Evolutionary conservation across 2,797 vertebrate genomes (phyloP), one percentile per base, ranked within the genome.

Genomic region (Dromococcyx pavoninus): DNA sequence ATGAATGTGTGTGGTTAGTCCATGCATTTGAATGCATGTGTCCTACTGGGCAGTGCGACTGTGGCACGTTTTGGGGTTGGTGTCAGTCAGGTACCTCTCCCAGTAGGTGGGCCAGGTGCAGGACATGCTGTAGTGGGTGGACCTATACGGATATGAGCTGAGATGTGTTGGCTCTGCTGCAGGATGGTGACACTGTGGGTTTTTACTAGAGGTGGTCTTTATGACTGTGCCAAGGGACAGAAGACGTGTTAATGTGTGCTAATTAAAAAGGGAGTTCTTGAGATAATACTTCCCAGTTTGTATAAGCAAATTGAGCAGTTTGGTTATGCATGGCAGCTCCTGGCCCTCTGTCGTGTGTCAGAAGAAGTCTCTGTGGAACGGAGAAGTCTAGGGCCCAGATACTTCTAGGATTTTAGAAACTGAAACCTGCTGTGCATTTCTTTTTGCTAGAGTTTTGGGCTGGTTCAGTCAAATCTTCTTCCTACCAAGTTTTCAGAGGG

Each of bases 1-100:
- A 46, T 13, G 15, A 39, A 22, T 10, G 22, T 0, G 0, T 37
- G 16, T 56, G 39, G 14, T 72, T 33, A 75, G 16, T 43, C 43
- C 18, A 6, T 54, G 46, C 6, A 24, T 53, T 81, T 62, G 51
- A 51, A 16, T 85, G 43, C 3, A 16, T 13, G 22, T 89, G 57
- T 91, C 23, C 46, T 62, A 32, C 32, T 39, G 60, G 35, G 30
- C 50, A 60, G 44, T 10, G 72, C 0, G 7, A 7, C 32, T 18
- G 12, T 10, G 30, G 35, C 51, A 39, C 0, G 0, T 11, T 46
- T 72, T 76, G 60, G 35, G 10, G 25, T 62, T 48, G 41, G 33
- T 43, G 21, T 80, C 44, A 12, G 32, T 25, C 0, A 1, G 35
- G 16, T 33, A 27, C 41, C 60, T 43, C 28, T 76, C 17, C 24